Conservation (phyloP, 2,797 vertebrate genomes). For the Coregonus sp. region DNA sequence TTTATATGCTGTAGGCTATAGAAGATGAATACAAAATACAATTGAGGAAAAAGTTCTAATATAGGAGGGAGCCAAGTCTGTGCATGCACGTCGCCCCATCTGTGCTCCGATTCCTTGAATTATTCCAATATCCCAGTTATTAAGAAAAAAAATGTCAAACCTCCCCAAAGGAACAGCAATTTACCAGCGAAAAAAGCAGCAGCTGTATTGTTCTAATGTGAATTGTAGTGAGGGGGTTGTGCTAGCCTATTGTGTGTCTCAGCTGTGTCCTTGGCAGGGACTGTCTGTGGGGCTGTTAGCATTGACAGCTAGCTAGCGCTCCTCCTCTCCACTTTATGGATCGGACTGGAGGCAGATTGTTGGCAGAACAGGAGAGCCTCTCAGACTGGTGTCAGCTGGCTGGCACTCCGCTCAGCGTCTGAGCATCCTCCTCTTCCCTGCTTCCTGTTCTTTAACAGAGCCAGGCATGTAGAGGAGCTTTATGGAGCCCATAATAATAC, state of each 20-base stretch:
- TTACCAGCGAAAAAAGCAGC: conserved; percentile 22
- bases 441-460: background rate
- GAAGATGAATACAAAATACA: background rate
- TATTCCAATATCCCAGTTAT: conserved; percentile 17
- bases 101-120: background rate
- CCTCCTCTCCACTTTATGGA: conserved; percentile 54
- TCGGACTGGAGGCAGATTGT: conserved; percentile 67
- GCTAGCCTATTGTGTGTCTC: conserved; percentile 35
- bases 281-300: conserved; percentile 65
- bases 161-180: conserved; percentile 13
- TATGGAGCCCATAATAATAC: conserved; percentile 70
- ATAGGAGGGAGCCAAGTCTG: background rate
- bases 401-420: conserved; percentile 42
- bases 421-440: conserved; percentile 2
- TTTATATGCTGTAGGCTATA: background rate
- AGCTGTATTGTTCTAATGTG: conserved; percentile 58
- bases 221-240: conserved; percentile 38
- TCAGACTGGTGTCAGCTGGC: conserved; percentile 64
- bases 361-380: conserved; percentile 59
- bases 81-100: background rate
- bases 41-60: background rate
- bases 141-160: conserved; percentile 20
- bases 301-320: conserved; percentile 46
- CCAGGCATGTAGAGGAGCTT: conserved; percentile 47
- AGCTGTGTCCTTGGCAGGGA: conserved; percentile 67